Conservation (phyloP, 1,140 invertebrate genomes). For the Anadara kagoshimensis region DNA sequence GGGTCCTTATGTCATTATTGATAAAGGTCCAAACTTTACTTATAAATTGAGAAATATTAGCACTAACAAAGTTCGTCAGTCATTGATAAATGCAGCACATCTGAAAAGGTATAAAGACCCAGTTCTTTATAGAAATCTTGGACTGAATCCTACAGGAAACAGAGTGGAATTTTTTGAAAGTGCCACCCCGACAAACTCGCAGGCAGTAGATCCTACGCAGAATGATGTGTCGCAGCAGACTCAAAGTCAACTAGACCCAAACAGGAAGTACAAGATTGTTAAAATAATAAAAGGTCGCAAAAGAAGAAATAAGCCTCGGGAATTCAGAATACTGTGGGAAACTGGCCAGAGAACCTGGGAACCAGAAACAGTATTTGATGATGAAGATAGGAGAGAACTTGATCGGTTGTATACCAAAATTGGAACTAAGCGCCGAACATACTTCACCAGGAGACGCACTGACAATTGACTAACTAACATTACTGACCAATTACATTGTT, state of each 20-base stretch:
- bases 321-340: slow-evolving; percentile 20
- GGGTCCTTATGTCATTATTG: slow-evolving; percentile 30
- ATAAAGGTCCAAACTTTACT: slow-evolving; percentile 37
- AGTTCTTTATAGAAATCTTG: not conserved
- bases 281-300: not conserved
- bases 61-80: slow-evolving; percentile 10
- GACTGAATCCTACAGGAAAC: not conserved
- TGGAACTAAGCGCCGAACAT: slow-evolving; percentile 1
- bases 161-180: not conserved
- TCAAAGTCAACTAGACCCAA: not conserved
- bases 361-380: slow-evolving; percentile 14
- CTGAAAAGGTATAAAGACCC: slow-evolving; percentile 29
- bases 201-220: not conserved
- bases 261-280: not conserved
- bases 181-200: not conserved
- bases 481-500: no score
- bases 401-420: slow-evolving; percentile 6
- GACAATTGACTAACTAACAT: no score
- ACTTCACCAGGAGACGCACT: no score
- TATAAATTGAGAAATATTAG: slow-evolving; percentile 21
- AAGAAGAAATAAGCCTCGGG: slow-evolving; percentile 6
- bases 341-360: slow-evolving; percentile 20
- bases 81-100: slow-evolving; percentile 20
- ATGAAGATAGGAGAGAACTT: slow-evolving; percentile 7
- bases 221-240: not conserved